Conservation (phyloP, 2,888 invertebrate species). For the Hyposoter didymator region DNA sequence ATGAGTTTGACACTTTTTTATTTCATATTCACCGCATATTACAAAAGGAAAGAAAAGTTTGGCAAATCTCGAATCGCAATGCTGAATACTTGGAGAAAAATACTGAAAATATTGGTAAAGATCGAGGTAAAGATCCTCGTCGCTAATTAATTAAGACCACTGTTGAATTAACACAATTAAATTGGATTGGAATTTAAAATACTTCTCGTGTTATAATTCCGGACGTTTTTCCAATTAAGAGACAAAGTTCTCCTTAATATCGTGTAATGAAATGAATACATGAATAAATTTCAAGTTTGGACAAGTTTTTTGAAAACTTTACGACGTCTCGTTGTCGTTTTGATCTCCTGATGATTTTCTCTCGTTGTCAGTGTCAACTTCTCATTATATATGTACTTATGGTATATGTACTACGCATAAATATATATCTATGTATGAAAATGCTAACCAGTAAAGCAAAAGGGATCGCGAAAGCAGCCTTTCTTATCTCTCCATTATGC, state of each 20-base stretch:
- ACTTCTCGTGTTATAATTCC: neutral
- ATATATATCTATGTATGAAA: neutral
- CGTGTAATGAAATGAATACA: slow-evolving; percentile 4
- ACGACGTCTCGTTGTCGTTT: slow-evolving; percentile 4
- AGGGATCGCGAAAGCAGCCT: slow-evolving; percentile 48
- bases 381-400: neutral
- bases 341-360: slow-evolving; percentile 21
- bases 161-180: neutral
- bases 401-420: neutral
- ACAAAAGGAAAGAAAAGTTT: neutral
- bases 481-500: slow-evolving; percentile 69
- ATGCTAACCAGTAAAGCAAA: slow-evolving; percentile 40
- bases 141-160: neutral
- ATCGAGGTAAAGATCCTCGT: neutral
- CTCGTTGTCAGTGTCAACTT: slow-evolving; percentile 18
- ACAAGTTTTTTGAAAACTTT: slow-evolving; percentile 1
- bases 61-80: neutral
- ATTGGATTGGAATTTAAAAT: neutral
- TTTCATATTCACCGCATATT: neutral
- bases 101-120: neutral
- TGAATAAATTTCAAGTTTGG: slow-evolving; percentile 27
- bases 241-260: slow-evolving; percentile 19
- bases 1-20: neutral
- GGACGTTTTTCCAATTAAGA: neutral
- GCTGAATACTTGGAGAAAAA: neutral